Conservation (phyloP, 92 coral and sea anemone genomes). For the Phenganax marumi region DNA sequence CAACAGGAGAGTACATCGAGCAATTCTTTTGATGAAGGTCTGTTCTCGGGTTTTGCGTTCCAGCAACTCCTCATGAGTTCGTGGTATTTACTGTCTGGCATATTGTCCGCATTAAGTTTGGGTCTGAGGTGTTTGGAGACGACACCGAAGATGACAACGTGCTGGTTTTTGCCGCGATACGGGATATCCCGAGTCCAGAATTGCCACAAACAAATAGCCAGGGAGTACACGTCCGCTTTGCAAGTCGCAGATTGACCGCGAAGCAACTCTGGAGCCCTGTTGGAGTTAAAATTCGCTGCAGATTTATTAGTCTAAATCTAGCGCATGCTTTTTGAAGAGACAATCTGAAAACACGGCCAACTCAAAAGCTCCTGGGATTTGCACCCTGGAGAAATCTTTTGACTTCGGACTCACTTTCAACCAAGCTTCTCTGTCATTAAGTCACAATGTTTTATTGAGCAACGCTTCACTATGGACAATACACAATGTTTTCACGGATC, state of each 20-base stretch:
- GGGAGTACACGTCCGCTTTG: conserved; percentile 87
- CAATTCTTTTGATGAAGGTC: conserved; percentile 68
- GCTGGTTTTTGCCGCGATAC: conserved; percentile 79
- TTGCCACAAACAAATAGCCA: conserved; percentile 88
- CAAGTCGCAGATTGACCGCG: conserved; percentile 80
- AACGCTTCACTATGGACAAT: no score
- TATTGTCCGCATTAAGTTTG: conserved; percentile 66
- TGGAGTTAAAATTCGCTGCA: no score
- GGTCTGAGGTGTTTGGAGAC: conserved; percentile 85
- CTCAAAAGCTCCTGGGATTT: no score
- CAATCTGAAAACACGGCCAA: no score
- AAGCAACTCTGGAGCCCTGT: conserved; percentile 91
- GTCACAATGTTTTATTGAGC: no score
- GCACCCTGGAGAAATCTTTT: no score
- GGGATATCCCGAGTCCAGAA: conserved; percentile 85
- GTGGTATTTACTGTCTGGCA: conserved; percentile 76
- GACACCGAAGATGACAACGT: conserved; percentile 85
- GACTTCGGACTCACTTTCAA: no score
- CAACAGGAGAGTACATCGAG: conserved; percentile 53
- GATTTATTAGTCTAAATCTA: no score
- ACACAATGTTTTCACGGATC: no score
- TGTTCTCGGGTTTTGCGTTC: conserved; percentile 67
- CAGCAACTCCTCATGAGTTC: conserved; percentile 89
- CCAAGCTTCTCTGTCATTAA: no score
- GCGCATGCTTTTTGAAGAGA: no score